phyloP scores from a whole-genome alignment of 2,888 invertebrate species.

The Anorthoa munda region DNA sequence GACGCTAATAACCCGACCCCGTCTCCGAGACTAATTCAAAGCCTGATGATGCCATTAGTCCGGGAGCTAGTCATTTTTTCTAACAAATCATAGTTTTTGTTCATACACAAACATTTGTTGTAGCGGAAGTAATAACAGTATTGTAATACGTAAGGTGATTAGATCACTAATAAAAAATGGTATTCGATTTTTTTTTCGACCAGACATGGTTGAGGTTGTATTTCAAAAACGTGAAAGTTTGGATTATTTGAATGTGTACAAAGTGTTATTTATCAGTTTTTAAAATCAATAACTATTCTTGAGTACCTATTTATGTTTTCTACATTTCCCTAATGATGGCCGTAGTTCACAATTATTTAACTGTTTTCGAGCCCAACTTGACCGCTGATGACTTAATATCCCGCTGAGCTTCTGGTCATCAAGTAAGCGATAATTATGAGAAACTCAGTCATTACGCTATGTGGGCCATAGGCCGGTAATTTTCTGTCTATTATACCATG shows the following conservation, averaged over 20 bases:
- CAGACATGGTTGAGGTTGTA: no score
- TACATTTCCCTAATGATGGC: constrained; percentile 8
- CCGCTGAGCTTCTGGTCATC: constrained; percentile 57
- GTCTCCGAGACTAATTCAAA: constrained; percentile 76
- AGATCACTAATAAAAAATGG: constrained; percentile 45
- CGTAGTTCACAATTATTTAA: constrained; percentile 21
- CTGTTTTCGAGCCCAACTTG: constrained; percentile 19
- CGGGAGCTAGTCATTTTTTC: constrained; percentile 70
- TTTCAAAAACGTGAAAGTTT: no score
- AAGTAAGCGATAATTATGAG: constrained; percentile 50
- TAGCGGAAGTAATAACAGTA: constrained; percentile 62
- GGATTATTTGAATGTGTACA: no score
- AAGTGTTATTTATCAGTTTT: no score
- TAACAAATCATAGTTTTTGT: constrained; percentile 61
- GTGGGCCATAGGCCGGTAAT: constrained; percentile 38
- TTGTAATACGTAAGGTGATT: constrained; percentile 35
- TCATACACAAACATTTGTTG: constrained; percentile 59
- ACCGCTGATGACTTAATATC: constrained; percentile 49
- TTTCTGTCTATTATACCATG: constrained; percentile 44
- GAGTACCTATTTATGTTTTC: constrained; percentile 6
- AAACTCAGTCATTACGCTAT: constrained; percentile 47
- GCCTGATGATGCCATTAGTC: constrained; percentile 80
- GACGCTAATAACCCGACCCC: constrained; percentile 72
- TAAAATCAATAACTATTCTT: no score
- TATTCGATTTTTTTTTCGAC: constrained; percentile 54